Evolutionary conservation across 2,797 vertebrate species (phyloP).

Genomic region (Liparis tanakae): DNA sequence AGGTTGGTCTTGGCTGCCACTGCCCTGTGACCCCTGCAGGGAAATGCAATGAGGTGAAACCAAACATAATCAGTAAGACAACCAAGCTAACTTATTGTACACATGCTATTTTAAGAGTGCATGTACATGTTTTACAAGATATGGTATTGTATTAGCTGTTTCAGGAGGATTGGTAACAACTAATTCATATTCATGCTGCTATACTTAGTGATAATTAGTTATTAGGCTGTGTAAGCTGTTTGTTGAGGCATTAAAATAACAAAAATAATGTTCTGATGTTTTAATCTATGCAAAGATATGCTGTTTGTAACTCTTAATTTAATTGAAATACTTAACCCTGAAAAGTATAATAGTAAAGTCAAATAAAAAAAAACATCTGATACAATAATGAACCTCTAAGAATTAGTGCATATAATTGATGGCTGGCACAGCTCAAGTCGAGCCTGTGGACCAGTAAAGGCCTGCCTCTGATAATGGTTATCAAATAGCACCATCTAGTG

Average conservation of each 20-base stretch:
- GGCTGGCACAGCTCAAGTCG: not conserved
- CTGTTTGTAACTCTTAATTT: not conserved
- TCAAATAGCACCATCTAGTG: slow-evolving; percentile 72
- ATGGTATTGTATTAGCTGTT: slow-evolving; percentile 5
- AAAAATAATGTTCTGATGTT: not conserved
- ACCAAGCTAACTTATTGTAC: not conserved
- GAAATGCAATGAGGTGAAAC: slow-evolving; percentile 13
- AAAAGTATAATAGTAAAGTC: not conserved
- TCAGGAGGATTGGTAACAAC: not conserved
- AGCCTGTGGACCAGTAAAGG: not conserved
- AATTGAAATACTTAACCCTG: not conserved
- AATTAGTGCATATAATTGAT: not conserved
- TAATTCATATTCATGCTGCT: not conserved
- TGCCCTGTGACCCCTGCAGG: slow-evolving; percentile 13
- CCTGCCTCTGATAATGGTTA: slow-evolving; percentile 14
- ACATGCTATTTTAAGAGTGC: not conserved
- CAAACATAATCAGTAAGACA: not conserved
- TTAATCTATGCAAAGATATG: not conserved
- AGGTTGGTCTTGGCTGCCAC: not conserved
- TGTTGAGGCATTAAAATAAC: not conserved
- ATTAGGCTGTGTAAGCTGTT: not conserved
- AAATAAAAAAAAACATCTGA: not conserved
- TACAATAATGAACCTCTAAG: not conserved
- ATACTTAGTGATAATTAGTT: not conserved
- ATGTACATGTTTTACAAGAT: not conserved